phyloP scores from a whole-genome alignment of 1,140 invertebrate genomes.

The Acromyrmex echinatior region DNA sequence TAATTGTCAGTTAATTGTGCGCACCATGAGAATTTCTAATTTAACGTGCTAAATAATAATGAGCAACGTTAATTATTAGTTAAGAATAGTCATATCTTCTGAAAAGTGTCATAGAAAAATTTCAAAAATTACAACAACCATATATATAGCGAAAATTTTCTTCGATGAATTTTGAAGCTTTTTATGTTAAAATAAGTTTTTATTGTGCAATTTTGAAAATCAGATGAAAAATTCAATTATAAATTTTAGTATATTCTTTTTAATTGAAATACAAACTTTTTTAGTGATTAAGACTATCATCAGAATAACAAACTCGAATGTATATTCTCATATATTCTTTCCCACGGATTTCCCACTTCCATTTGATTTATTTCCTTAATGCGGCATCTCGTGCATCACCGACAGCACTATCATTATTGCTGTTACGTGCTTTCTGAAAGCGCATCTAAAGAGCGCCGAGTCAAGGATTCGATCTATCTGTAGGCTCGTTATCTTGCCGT shows the following conservation, averaged over 20 bases:
- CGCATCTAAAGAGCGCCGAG: conserved; percentile 30
- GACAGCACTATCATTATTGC: conserved; percentile 17
- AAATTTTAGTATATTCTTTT: not conserved
- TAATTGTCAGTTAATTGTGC: conserved; percentile 14
- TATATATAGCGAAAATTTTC: not conserved
- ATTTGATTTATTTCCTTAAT: conserved; percentile 15
- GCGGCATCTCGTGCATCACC: not conserved
- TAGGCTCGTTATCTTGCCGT: not conserved
- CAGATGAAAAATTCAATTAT: not conserved
- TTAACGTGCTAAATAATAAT: conserved; percentile 3
- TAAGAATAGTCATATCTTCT: not conserved
- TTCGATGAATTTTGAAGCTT: not conserved
- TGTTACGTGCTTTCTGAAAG: conserved; percentile 33
- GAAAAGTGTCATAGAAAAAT: not conserved
- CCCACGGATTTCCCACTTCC: conserved; percentile 7
- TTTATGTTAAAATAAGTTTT: not conserved
- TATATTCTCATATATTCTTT: conserved; percentile 5
- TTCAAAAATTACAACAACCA: not conserved
- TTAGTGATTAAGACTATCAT: not conserved
- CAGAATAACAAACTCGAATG: not conserved
- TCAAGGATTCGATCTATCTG: conserved; percentile 39
- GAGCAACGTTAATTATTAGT: not conserved
- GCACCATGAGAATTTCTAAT: conserved; percentile 15
- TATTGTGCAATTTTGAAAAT: not conserved
- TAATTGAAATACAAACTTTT: not conserved